These are phyloP conservation scores for Schizopygopsis malacanthus DNA, from an alignment of 2,797 vertebrate species.

Conservation along the genomic window DNA sequence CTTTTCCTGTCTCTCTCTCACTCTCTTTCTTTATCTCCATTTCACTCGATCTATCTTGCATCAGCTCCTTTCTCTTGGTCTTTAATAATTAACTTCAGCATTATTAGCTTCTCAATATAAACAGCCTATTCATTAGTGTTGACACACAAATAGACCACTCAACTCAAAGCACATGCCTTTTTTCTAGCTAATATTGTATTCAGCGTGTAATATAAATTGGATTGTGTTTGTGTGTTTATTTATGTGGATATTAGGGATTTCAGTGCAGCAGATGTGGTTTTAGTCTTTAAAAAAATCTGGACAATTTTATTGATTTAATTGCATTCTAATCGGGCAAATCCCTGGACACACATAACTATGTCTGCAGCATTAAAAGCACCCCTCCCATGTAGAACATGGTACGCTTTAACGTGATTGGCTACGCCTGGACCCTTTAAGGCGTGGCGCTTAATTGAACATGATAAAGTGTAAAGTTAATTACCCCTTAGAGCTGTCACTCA, in stretches of 20 bases:
- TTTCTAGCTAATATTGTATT: neutral
- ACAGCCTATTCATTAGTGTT: conserved; percentile 80
- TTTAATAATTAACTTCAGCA: conserved; percentile 95
- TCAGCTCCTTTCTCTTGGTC: conserved; percentile 85
- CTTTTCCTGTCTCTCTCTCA: neutral
- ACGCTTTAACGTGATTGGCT: conserved; percentile 97
- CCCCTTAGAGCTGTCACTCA: conserved; percentile 98
- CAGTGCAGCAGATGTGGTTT: conserved; percentile 61
- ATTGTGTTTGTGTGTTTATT: neutral
- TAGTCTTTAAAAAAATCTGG: conserved; percentile 46
- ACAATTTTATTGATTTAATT: conserved; percentile 66
- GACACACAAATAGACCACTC: conserved; percentile 5
- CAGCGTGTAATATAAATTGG: neutral
- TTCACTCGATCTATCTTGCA: conserved; percentile 4
- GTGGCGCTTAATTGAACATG: conserved; percentile 99
- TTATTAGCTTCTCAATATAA: conserved; percentile 92
- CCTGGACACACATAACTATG: conserved; percentile 85
- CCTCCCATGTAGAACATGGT: conserved; percentile 82
- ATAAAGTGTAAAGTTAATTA: conserved; percentile 99
- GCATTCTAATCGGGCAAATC: conserved; percentile 81
- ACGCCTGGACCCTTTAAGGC: conserved; percentile 83
- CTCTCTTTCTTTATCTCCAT: neutral
- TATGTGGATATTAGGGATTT: conserved; percentile 17
- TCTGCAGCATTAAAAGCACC: conserved; percentile 71
- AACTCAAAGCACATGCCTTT: neutral